Evolutionary conservation across 2,797 vertebrate genomes (phyloP).

Genomic region (Rhinichthys osculus): DNA sequence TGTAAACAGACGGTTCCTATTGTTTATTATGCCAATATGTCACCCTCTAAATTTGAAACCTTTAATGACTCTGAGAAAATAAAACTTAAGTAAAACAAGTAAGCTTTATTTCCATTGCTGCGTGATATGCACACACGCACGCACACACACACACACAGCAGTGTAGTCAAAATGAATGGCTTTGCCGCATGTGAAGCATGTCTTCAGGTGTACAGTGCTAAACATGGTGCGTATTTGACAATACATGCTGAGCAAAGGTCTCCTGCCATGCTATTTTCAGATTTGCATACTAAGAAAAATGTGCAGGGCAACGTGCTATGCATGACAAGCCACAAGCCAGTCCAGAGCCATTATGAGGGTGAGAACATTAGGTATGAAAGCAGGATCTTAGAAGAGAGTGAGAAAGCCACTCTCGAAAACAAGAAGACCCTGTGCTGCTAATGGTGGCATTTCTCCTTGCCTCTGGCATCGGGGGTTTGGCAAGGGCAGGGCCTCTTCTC

Average conservation of each 20-base stretch:
- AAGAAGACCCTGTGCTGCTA: constrained; percentile 59
- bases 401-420: constrained; percentile 16
- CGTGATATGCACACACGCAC: background rate
- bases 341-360: constrained; percentile 30
- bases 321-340: constrained; percentile 52
- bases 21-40: background rate
- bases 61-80: background rate
- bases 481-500: constrained; percentile 71
- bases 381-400: constrained; percentile 41
- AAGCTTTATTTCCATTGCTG: constrained; percentile 33
- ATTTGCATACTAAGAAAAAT: constrained; percentile 48
- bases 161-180: constrained; percentile 47
- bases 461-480: constrained; percentile 67
- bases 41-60: constrained; percentile 23
- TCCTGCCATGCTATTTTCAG: constrained; percentile 52
- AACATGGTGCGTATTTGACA: constrained; percentile 34
- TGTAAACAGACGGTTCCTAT: background rate
- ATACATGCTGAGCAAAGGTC: constrained; percentile 49
- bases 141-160: constrained; percentile 10
- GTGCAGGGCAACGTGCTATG: constrained; percentile 30
- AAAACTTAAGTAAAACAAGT: constrained; percentile 1
- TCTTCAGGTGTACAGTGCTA: constrained; percentile 22
- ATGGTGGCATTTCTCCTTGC: constrained; percentile 69
- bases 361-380: constrained; percentile 59
- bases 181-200: constrained; percentile 55